These are phyloP conservation scores for Phasia obesa DNA, from an alignment of 2,888 invertebrate species.

Conservation along the genomic window DNA sequence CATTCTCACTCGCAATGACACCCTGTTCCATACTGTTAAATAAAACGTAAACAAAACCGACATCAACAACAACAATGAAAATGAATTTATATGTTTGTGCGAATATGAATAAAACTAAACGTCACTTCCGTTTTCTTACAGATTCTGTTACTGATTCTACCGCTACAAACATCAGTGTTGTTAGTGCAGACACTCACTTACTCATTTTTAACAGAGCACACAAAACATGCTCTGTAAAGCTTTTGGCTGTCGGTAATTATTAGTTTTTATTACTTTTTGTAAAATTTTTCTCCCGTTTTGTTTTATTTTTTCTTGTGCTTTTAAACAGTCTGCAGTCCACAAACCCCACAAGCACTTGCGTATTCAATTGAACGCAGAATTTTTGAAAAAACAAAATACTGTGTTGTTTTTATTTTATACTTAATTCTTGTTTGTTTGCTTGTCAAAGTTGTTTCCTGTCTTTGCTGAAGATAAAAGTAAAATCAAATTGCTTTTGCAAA, in stretches of 20 bases:
- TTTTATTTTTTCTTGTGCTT: background rate
- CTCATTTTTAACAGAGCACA: too few relatives aligned
- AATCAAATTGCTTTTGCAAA: slow-evolving; percentile 55
- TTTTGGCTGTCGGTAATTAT: background rate
- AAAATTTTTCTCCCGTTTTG: too few relatives aligned
- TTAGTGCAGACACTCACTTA: background rate
- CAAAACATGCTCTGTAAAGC: background rate
- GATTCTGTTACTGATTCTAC: slow-evolving; percentile 22
- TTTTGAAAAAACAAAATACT: slow-evolving; percentile 4
- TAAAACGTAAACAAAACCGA: slow-evolving; percentile 5
- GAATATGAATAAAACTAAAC: slow-evolving; percentile 3
- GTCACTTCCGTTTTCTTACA: slow-evolving; percentile 57
- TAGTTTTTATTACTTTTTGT: background rate
- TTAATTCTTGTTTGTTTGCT: too few relatives aligned
- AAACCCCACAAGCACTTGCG: slow-evolving; percentile 48
- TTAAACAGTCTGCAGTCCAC: slow-evolving; percentile 40
- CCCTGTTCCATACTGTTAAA: too few relatives aligned
- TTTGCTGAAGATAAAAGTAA: slow-evolving; percentile 29
- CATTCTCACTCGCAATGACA: too few relatives aligned
- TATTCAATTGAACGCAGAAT: slow-evolving; percentile 30
- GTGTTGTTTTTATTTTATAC: background rate
- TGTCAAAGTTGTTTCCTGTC: slow-evolving; percentile 60
- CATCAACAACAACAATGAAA: background rate
- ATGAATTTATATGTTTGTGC: background rate
- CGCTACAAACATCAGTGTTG: background rate